A percentile compares a stretch with the other conserved stretches of the same genome.
Conservation (phyloP, 2,888 invertebrate genomes). For the Drosophila siamana region DNA sequence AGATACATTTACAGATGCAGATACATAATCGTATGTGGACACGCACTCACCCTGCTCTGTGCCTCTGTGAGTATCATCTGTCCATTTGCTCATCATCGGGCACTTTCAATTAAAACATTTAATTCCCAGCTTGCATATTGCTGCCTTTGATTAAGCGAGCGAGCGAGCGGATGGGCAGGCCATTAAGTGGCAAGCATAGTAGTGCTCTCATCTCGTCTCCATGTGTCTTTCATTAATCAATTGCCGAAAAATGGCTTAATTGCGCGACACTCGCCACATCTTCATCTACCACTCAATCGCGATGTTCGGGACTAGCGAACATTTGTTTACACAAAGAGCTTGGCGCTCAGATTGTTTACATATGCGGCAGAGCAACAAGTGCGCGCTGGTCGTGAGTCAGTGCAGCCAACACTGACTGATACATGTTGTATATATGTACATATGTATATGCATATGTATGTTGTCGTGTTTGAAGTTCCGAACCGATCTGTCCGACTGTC, state of each 20-base stretch:
- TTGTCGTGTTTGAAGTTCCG: conserved; percentile 40
- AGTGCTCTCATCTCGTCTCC: background rate
- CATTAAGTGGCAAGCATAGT: conserved; percentile 14
- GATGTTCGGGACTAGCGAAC: background rate
- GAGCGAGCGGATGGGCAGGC: conserved; percentile 44
- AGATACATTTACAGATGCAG: background rate
- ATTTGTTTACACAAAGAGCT: conserved; percentile 27
- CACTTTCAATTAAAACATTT: conserved; percentile 81
- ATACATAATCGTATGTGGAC: conserved; percentile 17
- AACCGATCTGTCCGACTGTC: no score
- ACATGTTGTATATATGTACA: no score
- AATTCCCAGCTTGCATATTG: conserved; percentile 56
- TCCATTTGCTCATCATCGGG: conserved; percentile 60
- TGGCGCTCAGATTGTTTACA: conserved; percentile 13
- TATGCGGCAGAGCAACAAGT: conserved; percentile 30
- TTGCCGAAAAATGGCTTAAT: conserved; percentile 19
- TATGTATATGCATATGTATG: no score
- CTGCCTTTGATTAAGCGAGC: conserved; percentile 74
- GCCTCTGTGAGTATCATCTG: conserved; percentile 12
- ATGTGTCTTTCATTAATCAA: conserved; percentile 17
- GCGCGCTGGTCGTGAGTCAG: conserved; percentile 29
- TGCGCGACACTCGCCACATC: conserved; percentile 6
- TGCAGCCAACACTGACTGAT: conserved; percentile 38
- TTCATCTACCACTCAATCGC: background rate
- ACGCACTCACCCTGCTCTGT: background rate